A percentile compares a stretch with the other conserved stretches of the same genome.
phyloP scores from a whole-genome alignment of 2,113 vertebrate genomes.

The Podocnemis expansa region DNA sequence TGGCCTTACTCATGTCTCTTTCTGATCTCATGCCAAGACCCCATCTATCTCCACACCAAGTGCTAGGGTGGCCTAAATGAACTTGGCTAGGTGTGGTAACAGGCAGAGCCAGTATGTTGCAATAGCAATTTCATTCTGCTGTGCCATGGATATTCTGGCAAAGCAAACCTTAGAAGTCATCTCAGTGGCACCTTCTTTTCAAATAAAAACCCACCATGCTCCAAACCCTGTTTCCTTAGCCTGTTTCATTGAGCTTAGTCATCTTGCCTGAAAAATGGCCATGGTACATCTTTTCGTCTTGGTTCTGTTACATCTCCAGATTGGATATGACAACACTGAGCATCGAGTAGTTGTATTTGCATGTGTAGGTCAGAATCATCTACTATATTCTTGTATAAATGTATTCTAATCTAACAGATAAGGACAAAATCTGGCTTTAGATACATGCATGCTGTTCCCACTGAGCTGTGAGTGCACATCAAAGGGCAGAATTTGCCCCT shows the following conservation, averaged over 20 bases:
- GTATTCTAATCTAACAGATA: neutral
- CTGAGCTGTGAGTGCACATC: neutral
- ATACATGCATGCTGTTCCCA: neutral
- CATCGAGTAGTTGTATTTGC: neutral
- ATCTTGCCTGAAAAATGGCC: neutral
- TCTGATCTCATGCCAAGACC: neutral
- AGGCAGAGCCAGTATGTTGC: neutral
- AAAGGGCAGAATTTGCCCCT: neutral
- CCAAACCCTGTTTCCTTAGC: neutral
- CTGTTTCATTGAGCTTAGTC: neutral
- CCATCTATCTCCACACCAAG: rapidly evolving
- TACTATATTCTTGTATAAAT: neutral
- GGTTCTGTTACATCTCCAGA: neutral
- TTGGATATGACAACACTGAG: neutral
- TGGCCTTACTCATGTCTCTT: neutral
- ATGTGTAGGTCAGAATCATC: neutral
- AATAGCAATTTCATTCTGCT: rapidly evolving
- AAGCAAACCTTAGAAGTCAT: neutral
- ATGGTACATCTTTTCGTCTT: neutral
- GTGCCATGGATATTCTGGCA: rapidly evolving
- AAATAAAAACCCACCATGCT: neutral
- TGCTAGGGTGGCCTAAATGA: neutral
- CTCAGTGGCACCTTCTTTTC: rapidly evolving
- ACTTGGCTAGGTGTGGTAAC: neutral
- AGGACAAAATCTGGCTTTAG: rapidly evolving